Conservation (phyloP, 2,888 invertebrate genomes). For the Peribatodes rhomboidaria region DNA sequence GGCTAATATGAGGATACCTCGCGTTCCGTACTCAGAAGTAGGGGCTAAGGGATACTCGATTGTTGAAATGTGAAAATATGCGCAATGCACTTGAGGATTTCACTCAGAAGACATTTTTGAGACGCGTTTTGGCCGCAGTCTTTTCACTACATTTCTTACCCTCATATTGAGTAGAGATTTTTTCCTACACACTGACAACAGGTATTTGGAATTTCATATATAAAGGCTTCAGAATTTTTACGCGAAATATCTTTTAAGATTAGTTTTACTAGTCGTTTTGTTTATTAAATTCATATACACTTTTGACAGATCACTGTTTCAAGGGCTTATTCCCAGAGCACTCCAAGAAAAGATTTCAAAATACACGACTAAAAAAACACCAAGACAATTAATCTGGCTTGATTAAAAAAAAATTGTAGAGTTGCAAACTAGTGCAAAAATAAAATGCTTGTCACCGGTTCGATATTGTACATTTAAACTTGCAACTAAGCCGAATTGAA, state of each 20-base stretch:
- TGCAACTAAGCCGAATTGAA: constrained; percentile 78
- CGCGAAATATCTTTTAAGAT: no score
- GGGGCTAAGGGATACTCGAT: constrained; percentile 39
- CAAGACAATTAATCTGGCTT: no score
- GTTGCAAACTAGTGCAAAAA: constrained; percentile 26
- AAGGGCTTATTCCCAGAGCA: background rate
- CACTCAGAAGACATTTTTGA: constrained; percentile 19
- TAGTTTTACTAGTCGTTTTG: background rate
- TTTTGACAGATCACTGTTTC: background rate
- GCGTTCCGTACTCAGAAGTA: constrained; percentile 59
- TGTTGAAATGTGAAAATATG: constrained; percentile 48
- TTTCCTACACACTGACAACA: constrained; percentile 4
- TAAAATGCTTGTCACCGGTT: constrained; percentile 45
- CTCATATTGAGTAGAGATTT: constrained; percentile 5
- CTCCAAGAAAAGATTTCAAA: no score
- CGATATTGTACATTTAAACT: constrained; percentile 63
- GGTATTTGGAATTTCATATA: background rate
- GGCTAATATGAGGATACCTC: constrained; percentile 82
- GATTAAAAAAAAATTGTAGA: background rate
- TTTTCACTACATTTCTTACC: constrained; percentile 12
- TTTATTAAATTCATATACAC: background rate
- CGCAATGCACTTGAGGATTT: constrained; percentile 38
- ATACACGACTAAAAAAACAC: no score
- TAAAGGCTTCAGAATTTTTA: background rate
- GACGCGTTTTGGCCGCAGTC: constrained; percentile 13